Evolutionary conservation across 2,797 vertebrate genomes (phyloP).

Genomic region (Acestrorhynchus altus): DNA sequence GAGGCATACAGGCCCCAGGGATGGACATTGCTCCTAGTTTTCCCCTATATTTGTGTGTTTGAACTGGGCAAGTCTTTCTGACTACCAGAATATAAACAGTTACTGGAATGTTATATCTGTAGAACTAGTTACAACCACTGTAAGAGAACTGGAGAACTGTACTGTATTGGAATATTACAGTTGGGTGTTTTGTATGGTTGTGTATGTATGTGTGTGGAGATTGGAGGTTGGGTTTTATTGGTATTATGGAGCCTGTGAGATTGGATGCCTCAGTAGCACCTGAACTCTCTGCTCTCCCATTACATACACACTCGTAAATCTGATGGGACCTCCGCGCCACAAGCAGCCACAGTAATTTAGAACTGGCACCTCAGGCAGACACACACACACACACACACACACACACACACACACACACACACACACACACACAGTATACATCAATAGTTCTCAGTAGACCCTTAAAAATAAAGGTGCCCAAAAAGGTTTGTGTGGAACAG

Average conservation of each 20-base stretch:
- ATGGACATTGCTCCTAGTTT: too few relatives aligned
- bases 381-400: conserved; percentile 18
- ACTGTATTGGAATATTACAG: conserved; percentile 1
- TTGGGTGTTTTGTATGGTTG: background rate
- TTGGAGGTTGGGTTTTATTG: conserved; percentile 54
- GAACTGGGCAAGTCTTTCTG: too few relatives aligned
- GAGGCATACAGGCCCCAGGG: too few relatives aligned
- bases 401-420: conserved; percentile 16
- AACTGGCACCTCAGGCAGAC: conserved; percentile 53
- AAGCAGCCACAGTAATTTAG: conserved; percentile 73
- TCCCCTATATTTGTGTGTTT: too few relatives aligned
- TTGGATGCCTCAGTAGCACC: conserved; percentile 35
- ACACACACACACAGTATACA: conserved; percentile 10
- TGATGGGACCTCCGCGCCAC: conserved; percentile 62
- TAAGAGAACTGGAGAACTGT: background rate
- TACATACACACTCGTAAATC: conserved; percentile 67
- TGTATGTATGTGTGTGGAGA: conserved; percentile 50
- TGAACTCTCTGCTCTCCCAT: conserved; percentile 36
- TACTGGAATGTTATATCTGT: too few relatives aligned
- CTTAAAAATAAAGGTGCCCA: background rate
- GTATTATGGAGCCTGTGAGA: conserved; percentile 32
- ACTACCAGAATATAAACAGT: too few relatives aligned
- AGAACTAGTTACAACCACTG: too few relatives aligned
- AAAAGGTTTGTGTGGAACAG: background rate
- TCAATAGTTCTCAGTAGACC: background rate